Base-by-base conservation (phyloP, 2,888 invertebrate genomes). In the Lordiphosa fenestrarum region DNA sequence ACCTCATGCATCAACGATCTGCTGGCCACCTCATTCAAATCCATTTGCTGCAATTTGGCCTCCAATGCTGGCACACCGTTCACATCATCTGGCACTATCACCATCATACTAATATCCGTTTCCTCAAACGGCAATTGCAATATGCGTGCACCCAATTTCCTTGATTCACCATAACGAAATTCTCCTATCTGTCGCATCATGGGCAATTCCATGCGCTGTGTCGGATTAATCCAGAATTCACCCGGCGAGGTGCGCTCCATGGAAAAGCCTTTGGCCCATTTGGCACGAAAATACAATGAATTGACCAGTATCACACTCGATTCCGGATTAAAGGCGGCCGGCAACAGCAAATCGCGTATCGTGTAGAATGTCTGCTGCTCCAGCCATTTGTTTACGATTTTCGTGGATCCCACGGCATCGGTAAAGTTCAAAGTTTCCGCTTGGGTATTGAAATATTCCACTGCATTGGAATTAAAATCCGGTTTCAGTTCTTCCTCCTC, bases 251-350 rank as follows among this genome's bases (percentile, higher is more conserved):
- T 96, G 3, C 71, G 36, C 0, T 78, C 71, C 2, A 90, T 75
- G 15, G 93, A 78, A 83, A 97, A 97, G 71, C 92, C 90, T 19
- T 91, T 86, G 25, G 90, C 88, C 96, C 96, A 96, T 36, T 91
- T 90, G 12, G 94, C 94, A 88, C 95, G 95, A 90, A 96, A 96
- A 87, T 96, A 95, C 15, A 96, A 91, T 0, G 96, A 96, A 84
- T 95, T 96, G 0, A 95, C 92, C n/a, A 96, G 91, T 4, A 96
- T 93, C 58, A 95, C 87, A 40, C 92, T 90, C 1, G 95, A 94
- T 1, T 89, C 75, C 0, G 58, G 21, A 76, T 89, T 82, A 2
- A 95, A 83, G 82, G 91, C 90, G 60, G 90, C 92, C 0, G 91
- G 30, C 0, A 46, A 59, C 2, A 74, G 41, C 4, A 98, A 90